Base-by-base conservation (phyloP, 2,888 invertebrate genomes). In the Iphiclides podalirius region DNA sequence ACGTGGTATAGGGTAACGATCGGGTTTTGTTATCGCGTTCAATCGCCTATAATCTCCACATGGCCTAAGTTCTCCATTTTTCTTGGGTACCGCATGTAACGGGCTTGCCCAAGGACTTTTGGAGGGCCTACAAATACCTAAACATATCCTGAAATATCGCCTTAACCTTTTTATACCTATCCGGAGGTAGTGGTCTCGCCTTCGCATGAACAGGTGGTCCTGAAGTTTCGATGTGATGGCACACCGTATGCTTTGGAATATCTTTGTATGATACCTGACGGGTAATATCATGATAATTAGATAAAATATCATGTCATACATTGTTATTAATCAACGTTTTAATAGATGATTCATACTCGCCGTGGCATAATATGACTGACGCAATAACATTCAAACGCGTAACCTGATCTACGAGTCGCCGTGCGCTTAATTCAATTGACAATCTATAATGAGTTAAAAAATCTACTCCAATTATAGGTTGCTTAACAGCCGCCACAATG, bases 51-150 rank as follows among this genome's bases (percentile, higher is more conserved):
- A 34, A 8, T 34, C 34, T 12, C 13, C 14, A 4, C 12, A 34
- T 1, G 1, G 11, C 1, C 13, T 1, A 2, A 34, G 1, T 4
- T 12, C 34, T 1, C 34, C 14, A 8, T 34, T 14, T 1, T 34
- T 34, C 13, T 34, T 13, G 4, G 34, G 34, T 11, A 34, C 34
- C 3, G 12, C 7, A 4, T 34, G 13, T 34, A 34, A 11, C 8
- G 13, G 34, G 14, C 34, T 34, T 12, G 12, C 26, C 26, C 26
- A 26, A 7, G 26, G 26, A 26, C 26, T 26, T 7, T 26, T 26
- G 8, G 8, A 8, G 8, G 26, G 26, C 59, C 63, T 0, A 66
- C 70, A 4, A 64, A 60, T 16, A n/a, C 37, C 37, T 9, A 8
- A 37, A 15, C 37, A 37, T 37, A 6, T n/a, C 4, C 9, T 37